These are phyloP conservation scores for Anolis carolinensis DNA, from an alignment of 2,113 vertebrate species.

Conservation along the genomic window DNA sequence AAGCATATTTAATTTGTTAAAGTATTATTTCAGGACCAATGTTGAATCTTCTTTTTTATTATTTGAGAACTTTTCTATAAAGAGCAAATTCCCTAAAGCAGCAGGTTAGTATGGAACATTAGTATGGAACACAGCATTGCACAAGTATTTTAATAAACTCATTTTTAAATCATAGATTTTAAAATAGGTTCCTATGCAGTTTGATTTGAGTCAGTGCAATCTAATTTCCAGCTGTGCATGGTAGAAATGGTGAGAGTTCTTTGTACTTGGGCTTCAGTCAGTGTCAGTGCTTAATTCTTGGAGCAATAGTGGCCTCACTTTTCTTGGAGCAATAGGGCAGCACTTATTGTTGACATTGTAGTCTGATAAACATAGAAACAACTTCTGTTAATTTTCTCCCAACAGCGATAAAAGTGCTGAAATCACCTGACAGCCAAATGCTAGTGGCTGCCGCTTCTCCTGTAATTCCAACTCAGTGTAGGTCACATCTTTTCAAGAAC, in stretches of 20 bases:
- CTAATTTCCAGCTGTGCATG: background rate
- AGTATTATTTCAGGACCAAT: slow-evolving; percentile 52
- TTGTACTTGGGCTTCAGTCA: background rate
- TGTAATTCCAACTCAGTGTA: background rate
- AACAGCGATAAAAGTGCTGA: background rate
- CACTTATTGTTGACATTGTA: background rate
- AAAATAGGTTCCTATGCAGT: background rate
- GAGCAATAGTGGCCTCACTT: background rate
- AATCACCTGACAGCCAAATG: background rate
- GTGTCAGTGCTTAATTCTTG: background rate
- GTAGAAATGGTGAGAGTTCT: background rate
- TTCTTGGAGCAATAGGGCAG: background rate
- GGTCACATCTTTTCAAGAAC: background rate
- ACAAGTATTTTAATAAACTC: slow-evolving; percentile 2
- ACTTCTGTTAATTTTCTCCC: background rate
- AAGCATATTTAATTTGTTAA: background rate
- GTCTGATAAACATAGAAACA: background rate
- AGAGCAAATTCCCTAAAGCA: background rate
- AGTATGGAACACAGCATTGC: slow-evolving; percentile 33
- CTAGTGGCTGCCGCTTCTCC: background rate
- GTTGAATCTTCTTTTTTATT: slow-evolving; percentile 35
- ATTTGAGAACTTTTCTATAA: slow-evolving; percentile 38
- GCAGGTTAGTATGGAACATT: slow-evolving; percentile 46
- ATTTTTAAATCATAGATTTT: background rate
- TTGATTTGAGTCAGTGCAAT: background rate